phyloP scores from a whole-genome alignment of 1,140 invertebrate species.

The Physella acuta region DNA sequence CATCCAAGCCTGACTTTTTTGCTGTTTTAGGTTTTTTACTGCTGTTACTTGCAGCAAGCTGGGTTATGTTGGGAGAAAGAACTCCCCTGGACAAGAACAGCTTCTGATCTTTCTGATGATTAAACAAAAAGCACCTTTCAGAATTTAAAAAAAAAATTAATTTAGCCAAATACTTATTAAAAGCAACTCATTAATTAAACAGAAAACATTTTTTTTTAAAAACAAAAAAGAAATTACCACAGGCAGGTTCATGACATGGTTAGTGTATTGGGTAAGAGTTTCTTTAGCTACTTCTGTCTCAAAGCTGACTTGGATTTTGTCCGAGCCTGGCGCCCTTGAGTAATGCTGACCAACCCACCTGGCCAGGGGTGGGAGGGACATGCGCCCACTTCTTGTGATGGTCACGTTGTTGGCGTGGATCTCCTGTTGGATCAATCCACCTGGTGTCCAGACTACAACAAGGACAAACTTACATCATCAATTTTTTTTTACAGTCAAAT shows the following conservation, averaged over 20 bases:
- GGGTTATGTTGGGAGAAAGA: no score
- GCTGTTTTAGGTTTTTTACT: no score
- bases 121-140: not conserved
- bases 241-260: not conserved
- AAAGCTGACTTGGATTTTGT: slow-evolving; percentile 1
- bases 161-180: no score
- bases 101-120: not conserved
- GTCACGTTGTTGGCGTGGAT: not conserved
- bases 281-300: not conserved
- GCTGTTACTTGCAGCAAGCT: no score
- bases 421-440: not conserved
- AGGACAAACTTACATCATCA: no score
- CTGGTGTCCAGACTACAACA: not conserved
- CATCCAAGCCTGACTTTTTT: no score
- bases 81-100: no score
- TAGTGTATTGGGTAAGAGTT: not conserved
- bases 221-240: not conserved
- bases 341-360: slow-evolving; percentile 12
- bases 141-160: no score
- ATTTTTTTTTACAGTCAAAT: no score
- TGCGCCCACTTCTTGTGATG: slow-evolving; percentile 14
- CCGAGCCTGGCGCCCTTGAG: not conserved
- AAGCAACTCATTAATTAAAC: no score
- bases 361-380: slow-evolving; percentile 16
- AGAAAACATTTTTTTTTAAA: no score